Evolutionary conservation across 2,113 vertebrate genomes (phyloP), one percentile per base, ranked within the genome.

Genomic region (Dicerorhinus sumatrensis): DNA sequence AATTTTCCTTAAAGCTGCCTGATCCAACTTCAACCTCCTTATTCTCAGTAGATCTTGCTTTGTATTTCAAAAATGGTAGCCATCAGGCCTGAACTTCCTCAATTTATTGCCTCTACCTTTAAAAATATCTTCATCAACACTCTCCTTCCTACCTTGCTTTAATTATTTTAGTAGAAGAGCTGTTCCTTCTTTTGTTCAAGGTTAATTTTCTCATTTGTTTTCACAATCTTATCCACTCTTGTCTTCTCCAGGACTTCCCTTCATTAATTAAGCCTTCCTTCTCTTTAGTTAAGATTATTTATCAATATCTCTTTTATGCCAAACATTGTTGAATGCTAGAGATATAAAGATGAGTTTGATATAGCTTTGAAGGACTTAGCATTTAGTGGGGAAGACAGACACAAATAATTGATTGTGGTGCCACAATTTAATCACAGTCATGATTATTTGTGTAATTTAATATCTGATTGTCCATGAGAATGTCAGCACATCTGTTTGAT

Each of bases 201-300:
- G 62, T 62, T 62, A 2, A 46, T 75, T 87, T 81, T 75, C 75
- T 56, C 36, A 82, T 60, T 87, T 65, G 33, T 81, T 20, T n/a
- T 56, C 65, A 33, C 65, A 27, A 79, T 63, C 16, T 62, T 84
- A 85, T 36, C 51, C 51, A 54, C 51, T 54, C 51, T 54, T 54
- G 51, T 54, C 51, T 54, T 54, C 51, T 54, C 51, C 18, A 46
- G 51, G 39, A 84, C 62, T 25, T 83, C 13, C n/a, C 75, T 54
- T 82, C 77, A 21, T 75, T 42, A 72, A 75, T 21, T 82, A 58
- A 75, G 46, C 29, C 76, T 82, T 51, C 11, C 48, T 91, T 48
- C 48, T 56, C 56, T 63, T 89, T 90, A 65, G 48, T 95, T 84
- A 85, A 94, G 62, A 70, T 48, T 77, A 70, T 23, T 95, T 58